Conservation (phyloP, 2,797 vertebrate genomes). For the Steatocranus sp. region DNA sequence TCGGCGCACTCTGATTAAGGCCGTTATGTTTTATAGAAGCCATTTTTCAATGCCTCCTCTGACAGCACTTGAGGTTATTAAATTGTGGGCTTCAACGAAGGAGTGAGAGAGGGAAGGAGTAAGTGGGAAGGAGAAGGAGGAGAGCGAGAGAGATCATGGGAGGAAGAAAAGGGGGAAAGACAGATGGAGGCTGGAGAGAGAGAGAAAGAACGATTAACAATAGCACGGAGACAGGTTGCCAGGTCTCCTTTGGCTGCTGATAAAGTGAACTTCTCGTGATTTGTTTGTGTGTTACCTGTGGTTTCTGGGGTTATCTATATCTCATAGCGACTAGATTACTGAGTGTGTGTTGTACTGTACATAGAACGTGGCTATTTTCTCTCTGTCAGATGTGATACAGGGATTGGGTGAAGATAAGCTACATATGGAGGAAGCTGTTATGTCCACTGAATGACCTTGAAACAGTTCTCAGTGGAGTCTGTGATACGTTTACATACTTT, state of each 20-base stretch:
- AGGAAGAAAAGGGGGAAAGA: slow-evolving; percentile 51
- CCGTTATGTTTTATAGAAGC: slow-evolving; percentile 98
- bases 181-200: slow-evolving; percentile 58
- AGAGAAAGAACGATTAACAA: slow-evolving; percentile 68
- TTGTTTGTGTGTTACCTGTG: slow-evolving; percentile 67
- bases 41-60: slow-evolving; percentile 95
- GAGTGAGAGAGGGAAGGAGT: slow-evolving; percentile 54
- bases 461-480: slow-evolving; percentile 21
- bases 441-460: slow-evolving; percentile 71
- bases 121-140: slow-evolving; percentile 2
- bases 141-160: slow-evolving; percentile 27
- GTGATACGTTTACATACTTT: background rate
- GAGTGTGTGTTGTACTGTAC: slow-evolving; percentile 57
- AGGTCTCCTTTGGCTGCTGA: slow-evolving; percentile 69
- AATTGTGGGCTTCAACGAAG: slow-evolving; percentile 90
- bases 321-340: slow-evolving; percentile 54
- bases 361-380: slow-evolving; percentile 63
- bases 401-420: slow-evolving; percentile 67
- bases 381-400: slow-evolving; percentile 69
- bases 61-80: slow-evolving; percentile 99
- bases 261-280: slow-evolving; percentile 69
- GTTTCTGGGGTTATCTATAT: slow-evolving; percentile 71
- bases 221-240: slow-evolving; percentile 65
- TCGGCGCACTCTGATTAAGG: slow-evolving; percentile 94
- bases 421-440: slow-evolving; percentile 34